These are phyloP conservation scores for Galeruca laticollis DNA, from an alignment of 2,888 invertebrate species.

Conservation along the genomic window DNA sequence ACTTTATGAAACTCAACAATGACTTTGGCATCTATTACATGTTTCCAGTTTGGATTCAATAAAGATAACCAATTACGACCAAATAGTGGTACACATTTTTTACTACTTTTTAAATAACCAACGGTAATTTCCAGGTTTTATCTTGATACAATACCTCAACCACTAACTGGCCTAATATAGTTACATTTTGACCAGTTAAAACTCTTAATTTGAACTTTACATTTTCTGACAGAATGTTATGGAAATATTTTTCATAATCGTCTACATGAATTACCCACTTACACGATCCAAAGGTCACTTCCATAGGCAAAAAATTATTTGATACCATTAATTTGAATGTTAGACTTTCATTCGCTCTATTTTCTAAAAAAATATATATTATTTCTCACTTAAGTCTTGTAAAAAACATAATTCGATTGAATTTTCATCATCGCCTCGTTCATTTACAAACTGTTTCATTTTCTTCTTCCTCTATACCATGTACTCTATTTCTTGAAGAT, in stretches of 20 bases:
- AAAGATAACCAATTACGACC: conserved; percentile 19
- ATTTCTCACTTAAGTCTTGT: no score
- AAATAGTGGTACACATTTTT: conserved; percentile 8
- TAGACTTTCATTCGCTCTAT: no score
- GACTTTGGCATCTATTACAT: no score
- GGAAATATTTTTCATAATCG: neutral
- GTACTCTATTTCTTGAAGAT: neutral
- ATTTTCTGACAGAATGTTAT: neutral
- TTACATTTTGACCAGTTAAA: no score
- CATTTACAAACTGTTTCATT: neutral
- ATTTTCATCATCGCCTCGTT: neutral
- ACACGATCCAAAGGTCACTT: no score
- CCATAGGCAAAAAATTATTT: neutral
- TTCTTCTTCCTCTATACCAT: conserved; percentile 8
- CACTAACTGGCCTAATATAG: neutral
- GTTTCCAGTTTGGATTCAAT: no score
- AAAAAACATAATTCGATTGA: neutral
- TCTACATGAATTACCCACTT: no score
- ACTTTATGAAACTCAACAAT: no score
- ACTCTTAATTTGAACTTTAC: neutral
- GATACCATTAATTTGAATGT: neutral
- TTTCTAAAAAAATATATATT: no score
- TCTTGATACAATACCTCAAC: neutral
- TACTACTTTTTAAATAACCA: neutral
- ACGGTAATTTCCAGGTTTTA: neutral